phyloP scores from a whole-genome alignment of 2,113 vertebrate species.

The Pituophis catenifer region DNA sequence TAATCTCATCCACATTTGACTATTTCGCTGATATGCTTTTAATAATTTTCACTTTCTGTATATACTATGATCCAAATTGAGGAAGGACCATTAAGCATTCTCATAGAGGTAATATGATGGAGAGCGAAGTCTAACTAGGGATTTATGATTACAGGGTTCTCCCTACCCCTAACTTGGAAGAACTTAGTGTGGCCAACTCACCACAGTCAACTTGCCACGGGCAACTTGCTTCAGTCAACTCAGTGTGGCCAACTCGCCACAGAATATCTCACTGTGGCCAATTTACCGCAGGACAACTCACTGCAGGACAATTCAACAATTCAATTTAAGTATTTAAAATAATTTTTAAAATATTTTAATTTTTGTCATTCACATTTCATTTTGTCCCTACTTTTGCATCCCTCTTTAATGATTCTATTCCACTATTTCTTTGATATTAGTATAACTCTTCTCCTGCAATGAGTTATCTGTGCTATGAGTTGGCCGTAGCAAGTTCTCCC shows the following conservation, averaged over 20 bases:
- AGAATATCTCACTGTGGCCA: neutral
- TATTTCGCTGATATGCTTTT: neutral
- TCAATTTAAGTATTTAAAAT: neutral
- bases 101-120: neutral
- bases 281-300: neutral
- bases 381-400: neutral
- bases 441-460: neutral
- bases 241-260: too few species aligned
- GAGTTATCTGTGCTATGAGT: neutral
- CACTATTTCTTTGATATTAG: neutral
- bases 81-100: neutral
- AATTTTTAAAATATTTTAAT: too few species aligned
- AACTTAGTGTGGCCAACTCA: neutral
- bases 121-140: neutral
- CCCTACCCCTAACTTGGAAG: neutral
- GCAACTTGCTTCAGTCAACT: too few species aligned
- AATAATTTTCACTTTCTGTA: neutral
- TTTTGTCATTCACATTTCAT: neutral
- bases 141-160: neutral
- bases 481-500: neutral
- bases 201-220: neutral
- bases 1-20: neutral
- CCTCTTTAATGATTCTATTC: neutral
- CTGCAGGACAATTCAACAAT: neutral
- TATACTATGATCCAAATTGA: neutral